A percentile compares a stretch with the other conserved stretches of the same genome.
Evolutionary conservation across 2,113 vertebrate genomes (phyloP).

Genomic region (Illadopsis cleaveri): DNA sequence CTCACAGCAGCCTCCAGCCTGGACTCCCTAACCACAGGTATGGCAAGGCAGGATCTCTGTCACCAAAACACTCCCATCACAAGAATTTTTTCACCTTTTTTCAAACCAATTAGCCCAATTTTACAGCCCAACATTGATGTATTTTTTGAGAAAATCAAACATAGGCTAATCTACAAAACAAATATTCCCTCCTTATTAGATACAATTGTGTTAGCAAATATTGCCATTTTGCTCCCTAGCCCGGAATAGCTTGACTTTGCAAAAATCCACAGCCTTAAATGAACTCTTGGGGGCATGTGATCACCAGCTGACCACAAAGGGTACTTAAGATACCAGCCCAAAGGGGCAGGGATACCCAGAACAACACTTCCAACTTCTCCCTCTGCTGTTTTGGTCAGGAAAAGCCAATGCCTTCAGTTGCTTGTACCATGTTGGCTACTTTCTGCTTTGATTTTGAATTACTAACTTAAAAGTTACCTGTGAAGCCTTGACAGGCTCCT

Average conservation of each 20-base stretch:
- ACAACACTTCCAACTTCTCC: background rate
- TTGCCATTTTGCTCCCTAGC: background rate
- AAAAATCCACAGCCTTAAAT: background rate
- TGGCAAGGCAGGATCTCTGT: background rate
- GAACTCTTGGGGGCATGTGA: background rate
- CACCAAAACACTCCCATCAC: background rate
- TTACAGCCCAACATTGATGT: background rate
- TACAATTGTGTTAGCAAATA: background rate
- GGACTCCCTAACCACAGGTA: background rate
- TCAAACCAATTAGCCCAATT: background rate
- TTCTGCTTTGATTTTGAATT: background rate
- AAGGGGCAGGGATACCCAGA: background rate
- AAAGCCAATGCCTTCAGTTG: background rate
- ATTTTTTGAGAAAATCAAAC: conserved; percentile 20
- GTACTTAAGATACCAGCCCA: background rate
- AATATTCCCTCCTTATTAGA: background rate
- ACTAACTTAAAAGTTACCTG: background rate
- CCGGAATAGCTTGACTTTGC: background rate
- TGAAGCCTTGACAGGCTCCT: background rate
- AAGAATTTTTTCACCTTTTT: background rate
- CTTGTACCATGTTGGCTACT: background rate
- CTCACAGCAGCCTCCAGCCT: background rate
- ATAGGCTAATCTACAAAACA: background rate
- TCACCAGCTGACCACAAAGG: background rate
- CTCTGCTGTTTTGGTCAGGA: background rate